Evolutionary conservation across 2,113 vertebrate genomes (phyloP).

Genomic region (Echinops telfairi): DNA sequence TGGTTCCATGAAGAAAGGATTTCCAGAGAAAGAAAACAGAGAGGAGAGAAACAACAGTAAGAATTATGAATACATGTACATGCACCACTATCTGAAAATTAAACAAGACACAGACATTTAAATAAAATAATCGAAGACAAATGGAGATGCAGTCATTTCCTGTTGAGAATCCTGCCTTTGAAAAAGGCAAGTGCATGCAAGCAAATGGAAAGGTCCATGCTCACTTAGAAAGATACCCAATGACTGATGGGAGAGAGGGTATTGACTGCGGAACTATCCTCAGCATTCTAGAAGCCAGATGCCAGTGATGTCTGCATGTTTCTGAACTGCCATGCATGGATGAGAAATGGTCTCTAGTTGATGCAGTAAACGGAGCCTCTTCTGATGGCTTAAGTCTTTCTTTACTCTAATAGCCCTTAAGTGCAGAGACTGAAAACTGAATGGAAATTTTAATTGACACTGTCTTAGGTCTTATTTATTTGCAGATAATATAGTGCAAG

Average conservation of each 20-base stretch:
- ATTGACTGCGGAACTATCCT: conserved; percentile 77
- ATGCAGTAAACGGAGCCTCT: conserved; percentile 76
- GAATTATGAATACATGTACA: conserved; percentile 90
- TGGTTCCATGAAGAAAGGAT: conserved; percentile 99
- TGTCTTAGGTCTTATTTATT: conserved; percentile 82
- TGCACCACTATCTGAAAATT: conserved; percentile 84
- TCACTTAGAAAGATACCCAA: conserved; percentile 80
- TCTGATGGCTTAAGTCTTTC: conserved; percentile 72
- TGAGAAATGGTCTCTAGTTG: conserved; percentile 82
- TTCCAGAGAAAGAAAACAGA: conserved; percentile 93
- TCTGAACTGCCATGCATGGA: conserved; percentile 89
- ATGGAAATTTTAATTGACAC: conserved; percentile 66
- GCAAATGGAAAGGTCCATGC: conserved; percentile 86
- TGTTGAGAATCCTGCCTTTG: conserved; percentile 71
- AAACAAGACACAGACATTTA: conserved; percentile 85
- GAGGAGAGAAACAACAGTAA: conserved; percentile 94
- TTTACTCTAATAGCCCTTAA: conserved; percentile 61
- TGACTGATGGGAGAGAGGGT: conserved; percentile 59
- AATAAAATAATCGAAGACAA: conserved; percentile 80
- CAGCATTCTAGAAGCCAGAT: conserved; percentile 87
- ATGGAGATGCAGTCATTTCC: conserved; percentile 78
- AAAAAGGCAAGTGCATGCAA: conserved; percentile 86
- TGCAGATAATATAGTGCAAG: conserved; percentile 82
- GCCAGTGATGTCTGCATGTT: conserved; percentile 84
- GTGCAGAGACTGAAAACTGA: conserved; percentile 71